phyloP scores from a whole-genome alignment of 2,113 vertebrate species.

The Carassius gibelio region DNA sequence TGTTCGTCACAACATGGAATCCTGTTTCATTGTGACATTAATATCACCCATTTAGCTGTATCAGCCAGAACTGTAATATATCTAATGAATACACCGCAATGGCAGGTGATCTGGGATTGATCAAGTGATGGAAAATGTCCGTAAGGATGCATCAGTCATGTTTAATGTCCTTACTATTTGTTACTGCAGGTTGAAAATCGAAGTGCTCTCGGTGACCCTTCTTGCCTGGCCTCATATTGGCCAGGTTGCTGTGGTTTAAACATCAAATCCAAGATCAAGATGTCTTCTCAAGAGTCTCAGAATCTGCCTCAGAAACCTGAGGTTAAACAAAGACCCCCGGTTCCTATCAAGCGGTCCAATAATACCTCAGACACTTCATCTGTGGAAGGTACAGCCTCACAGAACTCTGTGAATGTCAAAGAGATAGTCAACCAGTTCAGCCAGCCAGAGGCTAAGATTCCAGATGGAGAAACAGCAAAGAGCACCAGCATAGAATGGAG shows the following conservation, averaged over 20 bases:
- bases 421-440: slow-evolving; percentile 72
- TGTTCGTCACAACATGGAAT: not conserved
- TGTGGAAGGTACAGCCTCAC: not conserved
- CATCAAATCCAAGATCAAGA: slow-evolving; percentile 45
- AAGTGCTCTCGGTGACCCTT: not conserved
- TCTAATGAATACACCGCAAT: not conserved
- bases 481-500: not conserved
- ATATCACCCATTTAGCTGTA: not conserved
- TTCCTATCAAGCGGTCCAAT: slow-evolving; percentile 61
- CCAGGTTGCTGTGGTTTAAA: slow-evolving; percentile 39
- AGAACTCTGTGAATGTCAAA: slow-evolving; percentile 68
- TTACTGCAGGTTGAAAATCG: slow-evolving; percentile 40
- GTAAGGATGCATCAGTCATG: not conserved
- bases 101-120: not conserved
- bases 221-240: slow-evolving; percentile 9
- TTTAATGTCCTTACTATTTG: not conserved
- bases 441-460: slow-evolving; percentile 43
- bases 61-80: not conserved
- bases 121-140: not conserved
- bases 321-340: slow-evolving; percentile 59
- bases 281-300: slow-evolving; percentile 68
- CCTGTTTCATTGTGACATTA: not conserved
- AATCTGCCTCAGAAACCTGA: slow-evolving; percentile 52
- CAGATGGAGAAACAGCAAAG: not conserved
- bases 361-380: slow-evolving; percentile 26